Evolutionary conservation across 2,888 invertebrate genomes (phyloP), one percentile per base, ranked within the genome.

Genomic region (Stomorhina lunata): DNA sequence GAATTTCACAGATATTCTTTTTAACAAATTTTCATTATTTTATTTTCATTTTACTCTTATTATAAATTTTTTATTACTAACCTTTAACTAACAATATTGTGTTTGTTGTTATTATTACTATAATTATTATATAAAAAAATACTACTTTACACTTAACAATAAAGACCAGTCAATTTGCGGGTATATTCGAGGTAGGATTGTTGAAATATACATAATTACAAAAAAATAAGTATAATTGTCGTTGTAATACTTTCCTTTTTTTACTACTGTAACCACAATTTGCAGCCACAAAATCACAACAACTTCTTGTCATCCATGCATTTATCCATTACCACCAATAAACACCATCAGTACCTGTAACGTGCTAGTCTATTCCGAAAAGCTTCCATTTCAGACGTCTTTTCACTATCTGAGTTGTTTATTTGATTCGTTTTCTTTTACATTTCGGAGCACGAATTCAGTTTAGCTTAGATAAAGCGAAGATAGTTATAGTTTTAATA

Each of bases 111-210:
- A 71, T 75, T 65, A 65, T 72, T 81, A 77, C 69, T 73, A 48
- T 45, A 79, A 84, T 59, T 81, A 59, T 45, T 37, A 50, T 65
- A 66, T 69, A 71, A 66, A 71, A 57, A 81, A 77, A 63, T 53
- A 61, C 12, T 20, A n/a, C n/a, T n/a, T n/a, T 45, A 81, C 72
- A 78, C 81, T 45, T 53, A 73, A 83, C 57, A 59, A 84, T 78
- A 87, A 89, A 90, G 91, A 88, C 91, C 86, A 91, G 90, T 90
- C 89, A 91, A 88, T 90, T 91, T 88, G 88, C 90, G 90, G 90
- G 90, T 89, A 89, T 90, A 85, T 91, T 91, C 88, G 91, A 91
- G 91, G 91, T 91, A 91, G 90, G 91, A 90, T 85, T 87, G 55
- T 72, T 77, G 9, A 72, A 61, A 53, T 48, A 66, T 50, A 40